These are phyloP conservation scores for Pristionchus japonicus DNA, from an alignment of 2,888 invertebrate genomes.

Conservation along the genomic window DNA sequence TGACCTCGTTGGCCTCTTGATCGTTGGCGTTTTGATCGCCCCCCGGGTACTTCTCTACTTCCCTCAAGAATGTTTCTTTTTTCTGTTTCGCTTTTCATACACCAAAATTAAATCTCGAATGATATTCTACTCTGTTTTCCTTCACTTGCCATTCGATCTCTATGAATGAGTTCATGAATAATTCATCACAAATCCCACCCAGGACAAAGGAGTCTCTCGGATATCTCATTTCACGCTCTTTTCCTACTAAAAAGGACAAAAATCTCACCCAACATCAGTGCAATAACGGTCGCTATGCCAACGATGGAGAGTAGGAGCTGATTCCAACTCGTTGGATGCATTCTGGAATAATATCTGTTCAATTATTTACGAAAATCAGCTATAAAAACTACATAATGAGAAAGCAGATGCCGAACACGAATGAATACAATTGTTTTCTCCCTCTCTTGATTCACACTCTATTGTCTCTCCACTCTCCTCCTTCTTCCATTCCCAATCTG, in stretches of 20 bases:
- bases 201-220: too few species aligned
- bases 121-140: too few species aligned
- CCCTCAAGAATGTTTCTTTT: too few species aligned
- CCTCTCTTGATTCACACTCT: background rate
- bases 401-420: background rate
- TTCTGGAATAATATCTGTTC: background rate
- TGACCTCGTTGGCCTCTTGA: too few species aligned
- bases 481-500: constrained; percentile 66
- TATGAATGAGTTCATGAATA: background rate
- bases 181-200: background rate
- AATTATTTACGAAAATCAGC: background rate
- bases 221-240: background rate
- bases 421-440: background rate
- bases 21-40: too few species aligned
- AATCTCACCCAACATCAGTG: background rate
- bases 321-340: constrained; percentile 39
- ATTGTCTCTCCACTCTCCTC: background rate
- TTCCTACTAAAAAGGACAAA: background rate
- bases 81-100: too few species aligned
- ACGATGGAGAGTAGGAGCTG: constrained; percentile 39
- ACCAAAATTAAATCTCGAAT: too few species aligned
- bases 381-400: background rate
- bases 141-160: too few species aligned
- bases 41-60: too few species aligned
- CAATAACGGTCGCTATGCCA: background rate